Percentiles rank a stretch among this genome's conserved stretches.
These are phyloP conservation scores for Diabrotica undecimpunctata DNA, from an alignment of 1,140 invertebrate genomes.

Conservation along the genomic window DNA sequence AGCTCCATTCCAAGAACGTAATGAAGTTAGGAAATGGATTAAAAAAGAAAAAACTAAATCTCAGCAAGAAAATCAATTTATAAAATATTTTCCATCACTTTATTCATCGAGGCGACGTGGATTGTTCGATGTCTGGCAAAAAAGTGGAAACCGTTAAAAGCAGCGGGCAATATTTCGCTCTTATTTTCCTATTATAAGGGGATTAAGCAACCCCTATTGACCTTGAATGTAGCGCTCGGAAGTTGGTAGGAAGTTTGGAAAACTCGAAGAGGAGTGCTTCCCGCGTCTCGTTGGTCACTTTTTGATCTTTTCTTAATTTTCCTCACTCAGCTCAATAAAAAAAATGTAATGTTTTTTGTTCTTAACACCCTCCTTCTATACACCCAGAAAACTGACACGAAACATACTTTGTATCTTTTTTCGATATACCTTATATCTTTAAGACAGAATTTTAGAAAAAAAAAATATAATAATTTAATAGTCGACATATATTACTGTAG, in stretches of 20 bases:
- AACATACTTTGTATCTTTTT: neutral
- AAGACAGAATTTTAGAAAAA: too few species aligned
- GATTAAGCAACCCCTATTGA: constrained; percentile 23
- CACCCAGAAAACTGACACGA: neutral
- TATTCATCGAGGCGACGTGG: constrained; percentile 10
- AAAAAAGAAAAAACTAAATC: constrained; percentile 1
- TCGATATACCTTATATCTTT: too few species aligned
- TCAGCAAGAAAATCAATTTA: constrained; percentile 16
- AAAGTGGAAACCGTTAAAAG: constrained; percentile 17
- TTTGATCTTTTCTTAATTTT: constrained; percentile 17
- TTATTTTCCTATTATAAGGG: constrained; percentile 29
- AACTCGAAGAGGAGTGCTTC: neutral
- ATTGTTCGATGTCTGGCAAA: constrained; percentile 17
- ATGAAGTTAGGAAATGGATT: constrained; percentile 12
- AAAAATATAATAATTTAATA: too few species aligned
- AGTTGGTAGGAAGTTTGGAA: constrained; percentile 6
- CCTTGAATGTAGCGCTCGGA: constrained; percentile 18
- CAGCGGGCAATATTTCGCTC: constrained; percentile 24
- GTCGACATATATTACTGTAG: too few species aligned
- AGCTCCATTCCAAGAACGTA: neutral
- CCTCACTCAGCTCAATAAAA: constrained; percentile 16
- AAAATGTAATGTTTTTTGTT: constrained; percentile 14
- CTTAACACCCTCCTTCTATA: neutral
- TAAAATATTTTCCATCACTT: constrained; percentile 19
- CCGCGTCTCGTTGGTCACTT: constrained; percentile 17